These are phyloP conservation scores for Drosophila suzukii DNA, from an alignment of 1,140 invertebrate species.

Conservation along the genomic window DNA sequence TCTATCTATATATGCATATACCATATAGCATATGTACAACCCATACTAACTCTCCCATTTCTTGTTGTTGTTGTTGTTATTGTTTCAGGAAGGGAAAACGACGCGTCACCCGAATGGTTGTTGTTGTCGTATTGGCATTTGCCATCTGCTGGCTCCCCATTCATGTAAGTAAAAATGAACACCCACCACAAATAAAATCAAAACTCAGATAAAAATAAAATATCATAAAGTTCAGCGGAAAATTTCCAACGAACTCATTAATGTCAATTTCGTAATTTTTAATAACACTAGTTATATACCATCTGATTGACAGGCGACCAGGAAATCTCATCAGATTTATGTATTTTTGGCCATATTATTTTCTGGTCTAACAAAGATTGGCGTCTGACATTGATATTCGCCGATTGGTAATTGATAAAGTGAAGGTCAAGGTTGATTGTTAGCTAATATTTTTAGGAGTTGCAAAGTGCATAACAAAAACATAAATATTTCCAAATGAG, in stretches of 20 bases:
- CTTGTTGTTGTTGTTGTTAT: not conserved
- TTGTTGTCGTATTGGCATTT: slow-evolving; percentile 97
- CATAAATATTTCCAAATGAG: too few relatives aligned
- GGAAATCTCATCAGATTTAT: not conserved
- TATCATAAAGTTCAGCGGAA: not conserved
- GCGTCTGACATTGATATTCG: not conserved
- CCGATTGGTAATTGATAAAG: not conserved
- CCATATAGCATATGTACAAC: not conserved
- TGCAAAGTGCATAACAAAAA: too few relatives aligned
- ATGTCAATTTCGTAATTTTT: not conserved
- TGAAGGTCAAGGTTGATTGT: not conserved
- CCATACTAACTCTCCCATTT: not conserved
- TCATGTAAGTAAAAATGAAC: slow-evolving; percentile 87
- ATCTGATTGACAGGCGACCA: not conserved
- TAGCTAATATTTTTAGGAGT: too few relatives aligned
- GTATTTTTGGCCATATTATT: not conserved
- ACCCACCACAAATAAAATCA: not conserved
- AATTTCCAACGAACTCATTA: not conserved
- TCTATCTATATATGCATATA: not conserved
- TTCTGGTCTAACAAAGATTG: not conserved
- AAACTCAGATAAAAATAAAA: not conserved
- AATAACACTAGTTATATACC: not conserved
- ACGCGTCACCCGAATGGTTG: slow-evolving; percentile 96
- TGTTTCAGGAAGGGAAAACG: slow-evolving; percentile 90
- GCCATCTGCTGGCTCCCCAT: slow-evolving; percentile 98